Evolutionary conservation across 2,888 invertebrate species (phyloP).

Genomic region (Sthenelais limicola): DNA sequence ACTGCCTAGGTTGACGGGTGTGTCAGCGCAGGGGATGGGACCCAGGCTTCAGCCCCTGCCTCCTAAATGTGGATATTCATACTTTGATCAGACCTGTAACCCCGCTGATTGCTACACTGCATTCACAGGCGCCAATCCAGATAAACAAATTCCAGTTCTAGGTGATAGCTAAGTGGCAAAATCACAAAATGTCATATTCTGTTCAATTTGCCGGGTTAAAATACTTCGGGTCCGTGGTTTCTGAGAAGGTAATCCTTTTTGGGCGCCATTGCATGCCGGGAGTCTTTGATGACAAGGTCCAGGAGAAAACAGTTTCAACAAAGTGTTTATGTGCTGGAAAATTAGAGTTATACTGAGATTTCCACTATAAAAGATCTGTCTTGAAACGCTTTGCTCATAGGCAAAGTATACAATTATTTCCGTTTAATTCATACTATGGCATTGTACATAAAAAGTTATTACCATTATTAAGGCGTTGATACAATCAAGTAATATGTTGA

Average conservation of each 20-base stretch:
- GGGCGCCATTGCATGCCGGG: no score
- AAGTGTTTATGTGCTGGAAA: no score
- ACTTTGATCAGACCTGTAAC: slow-evolving; percentile 16
- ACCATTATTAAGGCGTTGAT: no score
- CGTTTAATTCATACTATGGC: no score
- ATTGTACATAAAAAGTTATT: no score
- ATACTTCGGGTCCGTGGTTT: slow-evolving; percentile 16
- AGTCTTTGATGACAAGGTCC: slow-evolving; percentile 32
- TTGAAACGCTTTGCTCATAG: no score
- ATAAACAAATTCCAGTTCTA: slow-evolving; percentile 34
- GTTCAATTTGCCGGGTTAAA: slow-evolving; percentile 40
- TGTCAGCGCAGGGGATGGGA: not conserved
- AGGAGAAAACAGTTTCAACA: slow-evolving; percentile 5
- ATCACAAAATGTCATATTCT: slow-evolving; percentile 39
- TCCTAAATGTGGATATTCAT: slow-evolving; percentile 19
- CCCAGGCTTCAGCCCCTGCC: not conserved
- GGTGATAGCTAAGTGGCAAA: slow-evolving; percentile 30
- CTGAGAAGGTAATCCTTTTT: no score
- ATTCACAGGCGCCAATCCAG: slow-evolving; percentile 35
- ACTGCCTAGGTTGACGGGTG: not conserved
- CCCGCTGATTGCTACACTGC: slow-evolving; percentile 28
- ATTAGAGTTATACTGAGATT: no score
- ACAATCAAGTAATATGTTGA: no score
- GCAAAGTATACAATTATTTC: no score
- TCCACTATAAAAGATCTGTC: no score